phyloP scores from a whole-genome alignment of 2,888 invertebrate genomes.

The Perizoma affinitatum region DNA sequence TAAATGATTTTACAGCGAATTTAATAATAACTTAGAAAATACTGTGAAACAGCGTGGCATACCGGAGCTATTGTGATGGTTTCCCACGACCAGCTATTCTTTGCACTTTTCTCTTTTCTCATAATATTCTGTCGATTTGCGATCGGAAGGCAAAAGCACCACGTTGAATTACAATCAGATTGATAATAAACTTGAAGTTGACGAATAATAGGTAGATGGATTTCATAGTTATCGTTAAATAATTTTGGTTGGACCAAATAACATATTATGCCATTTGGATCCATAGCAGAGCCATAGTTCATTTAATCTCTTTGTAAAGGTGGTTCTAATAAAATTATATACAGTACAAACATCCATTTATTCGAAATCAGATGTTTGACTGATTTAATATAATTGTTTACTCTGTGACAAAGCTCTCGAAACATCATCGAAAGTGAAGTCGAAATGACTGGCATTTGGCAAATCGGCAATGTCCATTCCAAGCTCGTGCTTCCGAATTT shows the following conservation, averaged over 20 bases:
- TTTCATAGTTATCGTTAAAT: no score
- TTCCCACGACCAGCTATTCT: slow-evolving; percentile 78
- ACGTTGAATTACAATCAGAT: slow-evolving; percentile 50
- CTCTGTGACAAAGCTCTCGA: slow-evolving; percentile 18
- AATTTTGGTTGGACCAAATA: no score
- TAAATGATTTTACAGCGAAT: slow-evolving; percentile 42
- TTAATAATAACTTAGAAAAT: slow-evolving; percentile 76
- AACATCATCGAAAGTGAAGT: slow-evolving; percentile 26
- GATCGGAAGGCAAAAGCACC: slow-evolving; percentile 68
- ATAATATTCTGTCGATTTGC: slow-evolving; percentile 65
- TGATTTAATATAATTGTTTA: slow-evolving; percentile 16
- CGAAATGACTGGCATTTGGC: slow-evolving; percentile 16
- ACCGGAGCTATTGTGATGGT: slow-evolving; percentile 65
- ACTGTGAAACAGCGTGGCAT: slow-evolving; percentile 74
- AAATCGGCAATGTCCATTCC: slow-evolving; percentile 5
- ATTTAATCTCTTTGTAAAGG: no score
- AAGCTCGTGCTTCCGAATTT: slow-evolving; percentile 21
- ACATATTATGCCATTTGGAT: no score
- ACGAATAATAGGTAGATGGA: slow-evolving; percentile 29
- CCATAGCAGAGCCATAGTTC: no score
- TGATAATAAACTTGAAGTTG: slow-evolving; percentile 35
- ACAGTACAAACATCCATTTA: no score
- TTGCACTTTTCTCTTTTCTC: slow-evolving; percentile 82
- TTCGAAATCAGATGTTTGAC: no score
- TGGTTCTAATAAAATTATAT: no score